phyloP scores from a whole-genome alignment of 2,888 invertebrate genomes.

The Megalurothrips usitatus region DNA sequence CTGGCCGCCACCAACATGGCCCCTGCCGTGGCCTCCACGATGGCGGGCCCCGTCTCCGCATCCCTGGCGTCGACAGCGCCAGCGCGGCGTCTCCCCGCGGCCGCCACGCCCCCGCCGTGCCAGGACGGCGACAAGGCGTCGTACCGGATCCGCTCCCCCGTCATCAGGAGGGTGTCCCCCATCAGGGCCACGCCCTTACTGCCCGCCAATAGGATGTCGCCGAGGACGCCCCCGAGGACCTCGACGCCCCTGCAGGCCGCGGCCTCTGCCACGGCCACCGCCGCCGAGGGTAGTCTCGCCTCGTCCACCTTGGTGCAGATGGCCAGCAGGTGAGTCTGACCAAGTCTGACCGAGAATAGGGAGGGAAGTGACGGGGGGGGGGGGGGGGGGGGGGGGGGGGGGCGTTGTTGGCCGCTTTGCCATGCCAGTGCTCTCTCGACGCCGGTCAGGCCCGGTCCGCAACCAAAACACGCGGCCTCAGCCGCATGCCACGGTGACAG shows the following conservation, averaged over 20 bases:
- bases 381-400: background rate
- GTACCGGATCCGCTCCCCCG: background rate
- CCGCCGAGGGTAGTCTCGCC: slow-evolving; percentile 31
- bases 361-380: too few relatives aligned
- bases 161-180: slow-evolving; percentile 9
- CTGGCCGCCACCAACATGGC: background rate
- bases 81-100: background rate
- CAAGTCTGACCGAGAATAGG: too few relatives aligned
- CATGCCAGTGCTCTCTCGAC: too few relatives aligned
- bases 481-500: too few relatives aligned
- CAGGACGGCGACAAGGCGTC: background rate
- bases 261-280: slow-evolving; percentile 28
- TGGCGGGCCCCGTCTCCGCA: background rate
- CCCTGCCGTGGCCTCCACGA: background rate
- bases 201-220: slow-evolving; percentile 5
- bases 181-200: background rate
- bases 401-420: too few relatives aligned
- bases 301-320: background rate
- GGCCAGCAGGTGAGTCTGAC: background rate
- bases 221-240: slow-evolving; percentile 24
- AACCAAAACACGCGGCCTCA: too few relatives aligned
- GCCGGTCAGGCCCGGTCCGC: too few relatives aligned
- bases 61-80: background rate
- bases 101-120: background rate
- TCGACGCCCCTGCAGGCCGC: slow-evolving; percentile 31